A percentile compares a stretch with the other conserved stretches of the same genome.
phyloP scores from a whole-genome alignment of 2,797 vertebrate genomes.

The Sebastes wilsoni region DNA sequence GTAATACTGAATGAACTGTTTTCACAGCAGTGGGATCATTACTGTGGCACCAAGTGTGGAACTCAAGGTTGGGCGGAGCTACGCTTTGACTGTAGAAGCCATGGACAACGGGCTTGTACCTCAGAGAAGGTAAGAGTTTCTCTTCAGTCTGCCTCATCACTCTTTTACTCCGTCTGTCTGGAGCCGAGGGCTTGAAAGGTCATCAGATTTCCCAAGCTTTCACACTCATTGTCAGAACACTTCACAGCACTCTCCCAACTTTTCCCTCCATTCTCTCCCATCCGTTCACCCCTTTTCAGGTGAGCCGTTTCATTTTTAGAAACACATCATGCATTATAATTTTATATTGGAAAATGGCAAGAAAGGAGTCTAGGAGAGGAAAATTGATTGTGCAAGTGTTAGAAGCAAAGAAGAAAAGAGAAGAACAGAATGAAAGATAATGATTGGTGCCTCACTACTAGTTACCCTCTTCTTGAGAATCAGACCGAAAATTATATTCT shows the following conservation, averaged over 20 bases:
- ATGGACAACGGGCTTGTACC: constrained; percentile 86
- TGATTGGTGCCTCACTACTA: background rate
- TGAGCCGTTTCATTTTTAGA: background rate
- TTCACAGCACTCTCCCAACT: background rate
- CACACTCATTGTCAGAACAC: constrained; percentile 2
- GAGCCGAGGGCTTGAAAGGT: constrained; percentile 13
- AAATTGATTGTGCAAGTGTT: background rate
- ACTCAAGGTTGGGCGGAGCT: constrained; percentile 85
- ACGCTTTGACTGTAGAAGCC: constrained; percentile 91
- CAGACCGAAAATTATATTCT: constrained; percentile 12
- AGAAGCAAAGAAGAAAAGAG: background rate
- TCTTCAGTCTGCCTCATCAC: background rate
- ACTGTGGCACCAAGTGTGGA: constrained; percentile 82
- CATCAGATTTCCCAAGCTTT: constrained; percentile 15
- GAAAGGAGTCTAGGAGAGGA: background rate
- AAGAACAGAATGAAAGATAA: constrained; percentile 1
- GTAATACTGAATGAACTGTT: background rate
- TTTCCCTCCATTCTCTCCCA: background rate
- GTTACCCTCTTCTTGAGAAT: constrained; percentile 1
- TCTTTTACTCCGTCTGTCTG: background rate
- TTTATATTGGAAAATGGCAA: constrained; percentile 12
- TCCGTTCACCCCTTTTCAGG: background rate
- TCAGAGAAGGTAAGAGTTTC: constrained; percentile 87
- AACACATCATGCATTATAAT: constrained; percentile 13
- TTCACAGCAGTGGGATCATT: constrained; percentile 84